These are phyloP conservation scores for Etheostoma spectabile DNA, from an alignment of 2,113 vertebrate genomes.

Conservation along the genomic window DNA sequence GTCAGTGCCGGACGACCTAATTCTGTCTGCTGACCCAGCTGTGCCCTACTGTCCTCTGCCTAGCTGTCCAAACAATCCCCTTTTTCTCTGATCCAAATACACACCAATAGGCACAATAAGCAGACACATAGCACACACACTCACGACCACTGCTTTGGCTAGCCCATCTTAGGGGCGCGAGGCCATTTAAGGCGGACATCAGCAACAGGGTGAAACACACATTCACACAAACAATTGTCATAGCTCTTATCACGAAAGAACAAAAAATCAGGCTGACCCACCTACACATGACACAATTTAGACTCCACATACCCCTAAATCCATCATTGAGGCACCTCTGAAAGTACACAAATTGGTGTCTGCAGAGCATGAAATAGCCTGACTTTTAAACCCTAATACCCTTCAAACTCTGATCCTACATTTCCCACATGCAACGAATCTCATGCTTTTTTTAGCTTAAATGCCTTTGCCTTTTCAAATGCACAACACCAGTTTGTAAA, in stretches of 20 bases:
- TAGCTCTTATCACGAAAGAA: neutral
- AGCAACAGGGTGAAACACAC: conserved; percentile 33
- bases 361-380: neutral
- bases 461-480: neutral
- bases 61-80: conserved; percentile 41
- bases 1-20: conserved; percentile 41
- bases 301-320: conserved; percentile 1
- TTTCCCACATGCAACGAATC: neutral
- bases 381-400: neutral
- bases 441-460: neutral
- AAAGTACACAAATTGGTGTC: neutral
- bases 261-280: neutral
- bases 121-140: neutral
- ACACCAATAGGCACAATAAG: neutral
- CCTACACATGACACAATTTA: conserved; percentile 4
- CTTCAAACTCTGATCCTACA: neutral
- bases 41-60: conserved; percentile 30
- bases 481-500: neutral
- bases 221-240: conserved; percentile 16
- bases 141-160: conserved; percentile 1
- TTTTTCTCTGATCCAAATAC: conserved; percentile 18
- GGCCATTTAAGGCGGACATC: conserved; percentile 51
- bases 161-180: conserved; percentile 45
- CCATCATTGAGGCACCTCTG: neutral
- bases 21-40: conserved; percentile 54